A percentile compares a stretch with the other conserved stretches of the same genome.
phyloP scores from a whole-genome alignment of 2,797 vertebrate species.

The Pteronotus mesoamericanus region DNA sequence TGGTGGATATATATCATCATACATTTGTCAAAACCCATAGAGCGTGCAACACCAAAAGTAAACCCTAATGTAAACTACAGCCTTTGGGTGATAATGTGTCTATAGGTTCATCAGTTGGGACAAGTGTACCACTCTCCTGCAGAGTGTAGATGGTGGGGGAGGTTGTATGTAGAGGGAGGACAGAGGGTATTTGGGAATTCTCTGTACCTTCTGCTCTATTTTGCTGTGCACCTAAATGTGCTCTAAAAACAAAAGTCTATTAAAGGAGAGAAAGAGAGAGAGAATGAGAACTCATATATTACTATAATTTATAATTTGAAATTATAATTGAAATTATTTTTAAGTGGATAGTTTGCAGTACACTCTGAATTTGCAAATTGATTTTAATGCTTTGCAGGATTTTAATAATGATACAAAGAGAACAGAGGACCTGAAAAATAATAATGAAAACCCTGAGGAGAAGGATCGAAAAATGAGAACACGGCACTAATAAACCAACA shows the following conservation, averaged over 20 bases:
- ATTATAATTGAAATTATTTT: neutral
- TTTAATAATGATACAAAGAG: neutral
- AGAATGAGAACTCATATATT: neutral
- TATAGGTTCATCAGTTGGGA: neutral
- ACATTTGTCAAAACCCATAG: neutral
- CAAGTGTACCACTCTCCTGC: neutral
- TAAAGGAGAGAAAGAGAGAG: neutral
- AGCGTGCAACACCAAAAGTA: neutral
- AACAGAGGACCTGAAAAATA: neutral
- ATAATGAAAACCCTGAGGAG: neutral
- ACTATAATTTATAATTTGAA: too few species aligned
- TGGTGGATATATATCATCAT: neutral
- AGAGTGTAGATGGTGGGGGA: neutral
- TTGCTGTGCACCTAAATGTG: neutral
- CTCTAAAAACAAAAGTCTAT: neutral
- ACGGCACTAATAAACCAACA: slow-evolving; percentile 15
- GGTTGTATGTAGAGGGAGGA: neutral
- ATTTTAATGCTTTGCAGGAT: slow-evolving; percentile 17
- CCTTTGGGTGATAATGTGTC: neutral
- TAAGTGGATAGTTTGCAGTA: neutral
- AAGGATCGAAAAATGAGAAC: slow-evolving; percentile 29
- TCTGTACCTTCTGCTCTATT: neutral
- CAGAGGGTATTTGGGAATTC: neutral
- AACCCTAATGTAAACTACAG: neutral
- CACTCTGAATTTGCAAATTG: neutral